Conservation (phyloP, 2,797 vertebrate genomes). For the Bradypus variegatus region DNA sequence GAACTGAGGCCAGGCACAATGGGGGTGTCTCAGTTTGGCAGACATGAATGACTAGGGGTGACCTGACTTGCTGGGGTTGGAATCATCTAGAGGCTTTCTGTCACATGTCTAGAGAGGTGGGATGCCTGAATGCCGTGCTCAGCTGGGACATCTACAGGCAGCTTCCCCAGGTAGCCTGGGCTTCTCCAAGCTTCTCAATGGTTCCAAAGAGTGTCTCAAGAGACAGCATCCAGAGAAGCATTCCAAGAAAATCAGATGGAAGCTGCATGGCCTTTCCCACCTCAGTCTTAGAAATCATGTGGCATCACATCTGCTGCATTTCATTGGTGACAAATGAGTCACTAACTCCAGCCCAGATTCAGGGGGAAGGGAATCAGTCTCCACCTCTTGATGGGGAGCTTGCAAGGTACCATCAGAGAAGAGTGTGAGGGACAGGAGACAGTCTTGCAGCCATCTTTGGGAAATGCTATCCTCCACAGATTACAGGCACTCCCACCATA, state of each 20-base stretch:
- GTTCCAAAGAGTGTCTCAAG: neutral
- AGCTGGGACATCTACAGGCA: no score
- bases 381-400: neutral
- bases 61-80: neutral
- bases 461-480: neutral
- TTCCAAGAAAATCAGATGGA: neutral
- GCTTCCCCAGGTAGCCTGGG: neutral
- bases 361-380: neutral
- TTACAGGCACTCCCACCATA: rapidly evolving
- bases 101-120: neutral
- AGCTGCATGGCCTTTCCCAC: neutral
- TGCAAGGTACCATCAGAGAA: neutral
- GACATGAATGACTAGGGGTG: neutral
- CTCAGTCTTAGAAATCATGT: neutral
- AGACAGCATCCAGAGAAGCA: neutral
- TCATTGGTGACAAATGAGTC: neutral
- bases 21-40: neutral
- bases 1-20: neutral
- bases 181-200: neutral
- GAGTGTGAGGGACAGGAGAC: neutral
- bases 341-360: neutral
- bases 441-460: neutral
- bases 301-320: rapidly evolving
- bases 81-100: neutral
- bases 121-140: neutral